Evolutionary conservation across 2,797 vertebrate genomes (phyloP).

Genomic region (Ctenopoma multispine): DNA sequence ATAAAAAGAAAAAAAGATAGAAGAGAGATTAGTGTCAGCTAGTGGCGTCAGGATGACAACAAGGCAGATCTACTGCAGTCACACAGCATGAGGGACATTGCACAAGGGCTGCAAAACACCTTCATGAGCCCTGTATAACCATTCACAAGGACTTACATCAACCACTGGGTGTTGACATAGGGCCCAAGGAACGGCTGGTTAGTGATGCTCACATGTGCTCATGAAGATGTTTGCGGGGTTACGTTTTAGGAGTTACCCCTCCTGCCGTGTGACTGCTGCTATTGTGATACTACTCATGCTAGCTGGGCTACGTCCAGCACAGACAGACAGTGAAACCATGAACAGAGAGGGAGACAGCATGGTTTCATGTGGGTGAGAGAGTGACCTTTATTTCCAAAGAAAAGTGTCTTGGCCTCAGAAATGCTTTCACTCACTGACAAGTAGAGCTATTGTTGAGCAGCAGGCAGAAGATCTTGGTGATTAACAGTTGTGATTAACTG

Average conservation of each 20-base stretch:
- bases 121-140: constrained; percentile 86
- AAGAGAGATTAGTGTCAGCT: constrained; percentile 99
- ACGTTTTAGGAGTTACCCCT: constrained; percentile 51
- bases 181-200: constrained; percentile 59
- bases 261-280: constrained; percentile 65
- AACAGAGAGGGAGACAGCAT: constrained; percentile 75
- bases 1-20: constrained; percentile 98
- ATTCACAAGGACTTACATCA: constrained; percentile 88
- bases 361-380: constrained; percentile 77
- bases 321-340: constrained; percentile 81
- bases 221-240: constrained; percentile 53
- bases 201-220: constrained; percentile 79
- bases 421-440: constrained; percentile 57
- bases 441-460: constrained; percentile 92
- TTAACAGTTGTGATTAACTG: constrained; percentile 75
- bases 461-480: constrained; percentile 88
- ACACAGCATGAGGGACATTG: constrained; percentile 81
- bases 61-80: constrained; percentile 99
- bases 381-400: constrained; percentile 75
- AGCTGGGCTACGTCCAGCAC: constrained; percentile 75
- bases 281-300: constrained; percentile 82
- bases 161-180: constrained; percentile 60
- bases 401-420: constrained; percentile 61
- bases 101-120: constrained; percentile 63
- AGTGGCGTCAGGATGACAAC: constrained; percentile 99